Evolutionary conservation across 1,140 invertebrate genomes (phyloP), one percentile per base, ranked within the genome.

Genomic region (Bombyx mandarina): DNA sequence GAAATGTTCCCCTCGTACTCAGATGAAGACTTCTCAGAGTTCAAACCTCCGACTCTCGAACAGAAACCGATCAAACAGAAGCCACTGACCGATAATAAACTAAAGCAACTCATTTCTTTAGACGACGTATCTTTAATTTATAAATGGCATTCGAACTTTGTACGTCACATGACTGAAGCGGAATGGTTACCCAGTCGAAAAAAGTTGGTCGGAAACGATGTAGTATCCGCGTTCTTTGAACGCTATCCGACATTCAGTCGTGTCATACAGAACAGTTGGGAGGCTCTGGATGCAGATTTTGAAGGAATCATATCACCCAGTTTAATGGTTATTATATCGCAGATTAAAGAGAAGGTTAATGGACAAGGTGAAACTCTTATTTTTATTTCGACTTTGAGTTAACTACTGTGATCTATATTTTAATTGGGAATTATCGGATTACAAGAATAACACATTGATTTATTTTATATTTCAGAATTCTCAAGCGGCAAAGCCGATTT

Each of bases 1-100:
- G 79, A 91, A 71, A 88, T 93, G 60, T 98, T 98, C 69, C 96
- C 96, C 0, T 92, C 91, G 0, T 93, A 92, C 73, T 87, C 91
- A 3, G 90, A 94, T 46, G 71, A 86, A 47, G 94, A 94, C 75
- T 95, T 93, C 76, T 79, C 82, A 0, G 92, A 94, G 62, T 90
- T 92, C 58, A 89, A 88, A 73, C 77, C 79, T 3, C 63, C 74
- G 6, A 71, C 77, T 2, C 56, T 88, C 35, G 82, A 88, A 64
- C 75, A 85, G 56, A 82, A 73, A 50, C 77, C 70, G 63, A 7
- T 10, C 52, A 57, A 54, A 62, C 48, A 22, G 26, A 35, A 51
- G 18, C n/a, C 22, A 8, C 50, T 10, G 26, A 35, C 7, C 46
- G 1, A 51, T 66, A 43, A 74, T 63, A 18, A 81, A 69, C 58